phyloP scores from a whole-genome alignment of 2,113 vertebrate genomes.

The Tretioscincus oriximinensis region DNA sequence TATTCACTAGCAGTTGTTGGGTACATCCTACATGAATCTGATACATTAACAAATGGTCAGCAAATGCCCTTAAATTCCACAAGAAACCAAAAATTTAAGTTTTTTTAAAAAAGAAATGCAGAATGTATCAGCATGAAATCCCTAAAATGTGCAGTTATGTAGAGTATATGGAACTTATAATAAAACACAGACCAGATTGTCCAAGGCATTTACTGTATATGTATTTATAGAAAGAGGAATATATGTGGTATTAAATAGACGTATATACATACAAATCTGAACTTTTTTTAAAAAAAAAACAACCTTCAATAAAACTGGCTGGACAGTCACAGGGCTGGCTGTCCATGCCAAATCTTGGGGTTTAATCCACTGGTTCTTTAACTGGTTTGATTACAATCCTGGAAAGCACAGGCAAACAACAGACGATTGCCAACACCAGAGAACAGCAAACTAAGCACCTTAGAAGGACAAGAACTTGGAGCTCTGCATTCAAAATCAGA shows the following conservation, averaged over 20 bases:
- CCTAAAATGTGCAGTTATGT: not conserved
- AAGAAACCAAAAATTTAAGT: not conserved
- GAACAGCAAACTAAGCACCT: conserved; percentile 15
- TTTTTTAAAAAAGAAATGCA: not conserved
- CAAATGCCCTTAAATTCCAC: not conserved
- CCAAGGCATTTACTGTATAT: conserved; percentile 24
- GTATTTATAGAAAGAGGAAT: conserved; percentile 63
- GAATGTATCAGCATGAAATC: not conserved
- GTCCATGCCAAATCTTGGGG: not conserved
- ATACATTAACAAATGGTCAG: not conserved
- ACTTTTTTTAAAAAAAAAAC: conserved; percentile 63
- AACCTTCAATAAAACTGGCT: conserved; percentile 54
- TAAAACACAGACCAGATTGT: not conserved
- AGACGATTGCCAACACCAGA: not conserved
- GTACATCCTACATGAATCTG: not conserved
- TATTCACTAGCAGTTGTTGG: not conserved
- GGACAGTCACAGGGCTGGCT: conserved; percentile 24
- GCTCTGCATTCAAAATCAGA: not conserved
- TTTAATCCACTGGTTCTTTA: not conserved
- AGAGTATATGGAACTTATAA: not conserved
- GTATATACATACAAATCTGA: conserved; percentile 61
- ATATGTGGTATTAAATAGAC: conserved; percentile 58
- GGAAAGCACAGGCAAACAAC: not conserved
- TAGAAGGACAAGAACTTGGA: not conserved
- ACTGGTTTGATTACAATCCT: conserved; percentile 4